phyloP scores from a whole-genome alignment of 2,888 invertebrate genomes.

The Nysson spinosus region DNA sequence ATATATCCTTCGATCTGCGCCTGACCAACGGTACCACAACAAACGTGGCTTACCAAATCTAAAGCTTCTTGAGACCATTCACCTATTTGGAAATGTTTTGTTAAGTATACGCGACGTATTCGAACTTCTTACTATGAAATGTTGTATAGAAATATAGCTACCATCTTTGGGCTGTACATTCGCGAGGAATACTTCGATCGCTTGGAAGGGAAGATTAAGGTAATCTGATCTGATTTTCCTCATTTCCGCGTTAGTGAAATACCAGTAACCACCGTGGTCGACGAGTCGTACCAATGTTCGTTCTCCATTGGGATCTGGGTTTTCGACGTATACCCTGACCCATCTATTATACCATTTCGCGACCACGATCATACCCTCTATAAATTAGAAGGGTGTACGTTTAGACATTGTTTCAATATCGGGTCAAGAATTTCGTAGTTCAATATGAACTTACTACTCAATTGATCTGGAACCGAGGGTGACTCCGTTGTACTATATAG shows the following conservation, averaged over 20 bases:
- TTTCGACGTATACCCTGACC: conserved; percentile 77
- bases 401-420: not conserved
- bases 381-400: conserved; percentile 49
- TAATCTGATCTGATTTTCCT: conserved; percentile 97
- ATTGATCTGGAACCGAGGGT: conserved; percentile 88
- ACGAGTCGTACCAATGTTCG: conserved; percentile 91
- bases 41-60: conserved; percentile 87
- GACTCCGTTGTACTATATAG: conserved; percentile 89
- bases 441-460: conserved; percentile 82
- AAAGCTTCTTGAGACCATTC: conserved; percentile 89
- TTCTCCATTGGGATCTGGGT: conserved; percentile 83
- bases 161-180: conserved; percentile 89
- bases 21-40: conserved; percentile 90
- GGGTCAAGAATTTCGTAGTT: not conserved
- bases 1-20: conserved; percentile 93
- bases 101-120: no score
- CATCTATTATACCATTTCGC: conserved; percentile 91
- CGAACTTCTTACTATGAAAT: no score
- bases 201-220: conserved; percentile 97
- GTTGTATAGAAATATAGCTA: conserved; percentile 69
- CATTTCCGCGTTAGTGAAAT: conserved; percentile 86
- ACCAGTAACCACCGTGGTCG: conserved; percentile 96
- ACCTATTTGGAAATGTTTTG: no score
- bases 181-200: conserved; percentile 96
- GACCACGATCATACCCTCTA: conserved; percentile 93